These are phyloP conservation scores for Anaspis maculata DNA, from an alignment of 2,888 invertebrate genomes.

Conservation along the genomic window DNA sequence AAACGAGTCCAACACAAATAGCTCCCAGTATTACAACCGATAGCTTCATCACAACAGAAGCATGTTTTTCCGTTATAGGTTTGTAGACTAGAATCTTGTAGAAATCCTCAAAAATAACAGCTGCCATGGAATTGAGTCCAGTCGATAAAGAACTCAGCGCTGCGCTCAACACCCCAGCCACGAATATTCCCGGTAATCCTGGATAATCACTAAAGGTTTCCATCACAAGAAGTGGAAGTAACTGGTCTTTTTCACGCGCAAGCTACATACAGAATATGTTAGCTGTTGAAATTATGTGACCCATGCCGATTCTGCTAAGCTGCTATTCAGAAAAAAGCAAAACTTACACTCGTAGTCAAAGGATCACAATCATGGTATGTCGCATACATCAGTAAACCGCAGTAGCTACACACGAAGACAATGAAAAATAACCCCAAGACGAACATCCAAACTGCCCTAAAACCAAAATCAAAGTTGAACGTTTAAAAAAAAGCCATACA, in stretches of 20 bases:
- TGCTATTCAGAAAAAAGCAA: too few species aligned
- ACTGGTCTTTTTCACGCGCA: constrained; percentile 66
- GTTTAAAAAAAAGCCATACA: too few species aligned
- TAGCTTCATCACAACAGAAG: constrained; percentile 56
- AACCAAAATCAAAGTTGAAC: too few species aligned
- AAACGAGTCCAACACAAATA: constrained; percentile 54
- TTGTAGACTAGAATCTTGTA: constrained; percentile 49
- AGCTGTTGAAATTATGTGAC: too few species aligned
- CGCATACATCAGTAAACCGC: constrained; percentile 66
- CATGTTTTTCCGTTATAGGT: constrained; percentile 48
- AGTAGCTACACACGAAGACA: constrained; percentile 58
- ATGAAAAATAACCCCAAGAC: constrained; percentile 54
- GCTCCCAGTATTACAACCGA: constrained; percentile 57
- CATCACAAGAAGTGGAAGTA: constrained; percentile 78
- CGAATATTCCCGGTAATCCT: constrained; percentile 80
- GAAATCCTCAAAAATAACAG: constrained; percentile 65
- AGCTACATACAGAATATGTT: constrained; percentile 48
- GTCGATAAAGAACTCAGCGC: constrained; percentile 75
- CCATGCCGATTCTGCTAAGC: too few species aligned
- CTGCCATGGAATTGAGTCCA: constrained; percentile 68
- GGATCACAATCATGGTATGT: constrained; percentile 72
- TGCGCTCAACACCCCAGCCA: constrained; percentile 86
- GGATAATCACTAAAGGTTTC: constrained; percentile 68
- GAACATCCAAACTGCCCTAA: constrained; percentile 59
- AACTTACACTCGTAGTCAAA: constrained; percentile 63